Evolutionary conservation across 2,888 invertebrate species (phyloP).

Genomic region (Agonopterix subpropinquella): DNA sequence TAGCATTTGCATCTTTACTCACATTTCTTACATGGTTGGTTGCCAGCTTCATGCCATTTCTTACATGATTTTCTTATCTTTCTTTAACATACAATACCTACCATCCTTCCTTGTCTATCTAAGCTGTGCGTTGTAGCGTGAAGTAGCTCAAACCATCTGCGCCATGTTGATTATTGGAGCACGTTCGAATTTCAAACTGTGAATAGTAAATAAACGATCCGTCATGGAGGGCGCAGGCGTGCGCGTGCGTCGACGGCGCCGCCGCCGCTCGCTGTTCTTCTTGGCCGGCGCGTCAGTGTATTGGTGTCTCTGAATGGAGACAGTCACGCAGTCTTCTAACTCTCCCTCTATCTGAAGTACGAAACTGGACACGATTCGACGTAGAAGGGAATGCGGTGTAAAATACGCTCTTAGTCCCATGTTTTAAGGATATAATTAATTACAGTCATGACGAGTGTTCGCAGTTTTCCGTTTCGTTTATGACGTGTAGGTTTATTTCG

Average conservation of each 20-base stretch:
- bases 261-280: constrained; percentile 21
- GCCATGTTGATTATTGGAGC: constrained; percentile 61
- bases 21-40: too few species aligned
- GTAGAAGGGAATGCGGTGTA: constrained; percentile 32
- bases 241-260: constrained; percentile 49
- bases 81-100: background rate
- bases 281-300: constrained; percentile 42
- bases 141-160: constrained; percentile 36
- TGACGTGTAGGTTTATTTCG: constrained; percentile 54
- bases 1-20: too few species aligned
- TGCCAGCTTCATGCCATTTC: constrained; percentile 2
- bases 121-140: constrained; percentile 25
- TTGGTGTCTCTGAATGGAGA: constrained; percentile 59
- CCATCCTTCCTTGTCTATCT: constrained; percentile 18
- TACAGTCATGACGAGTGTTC: constrained; percentile 27
- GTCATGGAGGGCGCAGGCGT: constrained; percentile 47
- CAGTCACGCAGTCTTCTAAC: constrained; percentile 49
- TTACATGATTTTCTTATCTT: constrained; percentile 1
- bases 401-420: constrained; percentile 13
- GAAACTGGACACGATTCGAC: constrained; percentile 30
- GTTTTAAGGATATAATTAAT: constrained; percentile 14
- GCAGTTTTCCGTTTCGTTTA: constrained; percentile 30
- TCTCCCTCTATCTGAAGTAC: constrained; percentile 19
- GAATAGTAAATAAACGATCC: constrained; percentile 69
- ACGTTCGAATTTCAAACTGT: constrained; percentile 64